Evolutionary conservation across 1,140 invertebrate genomes (phyloP).

Genomic region (Colletes latitarsis): DNA sequence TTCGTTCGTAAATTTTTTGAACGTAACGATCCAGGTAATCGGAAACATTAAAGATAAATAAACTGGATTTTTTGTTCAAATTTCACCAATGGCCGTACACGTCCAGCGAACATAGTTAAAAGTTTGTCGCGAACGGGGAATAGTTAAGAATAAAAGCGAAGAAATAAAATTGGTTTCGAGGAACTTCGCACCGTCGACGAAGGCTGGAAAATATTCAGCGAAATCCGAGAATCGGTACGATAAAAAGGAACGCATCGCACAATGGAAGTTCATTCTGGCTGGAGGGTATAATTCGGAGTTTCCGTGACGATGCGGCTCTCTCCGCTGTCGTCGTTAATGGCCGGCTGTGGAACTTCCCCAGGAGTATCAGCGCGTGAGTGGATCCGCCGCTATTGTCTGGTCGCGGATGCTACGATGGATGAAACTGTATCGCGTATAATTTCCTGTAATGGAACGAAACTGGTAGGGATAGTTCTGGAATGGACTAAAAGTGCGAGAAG

Average conservation of each 20-base stretch:
- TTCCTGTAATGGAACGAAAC: conserved; percentile 17
- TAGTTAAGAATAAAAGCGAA: too few relatives aligned
- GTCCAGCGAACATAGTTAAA: too few relatives aligned
- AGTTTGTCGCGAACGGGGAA: too few relatives aligned
- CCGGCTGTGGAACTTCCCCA: background rate
- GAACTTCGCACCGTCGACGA: background rate
- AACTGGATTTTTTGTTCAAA: too few relatives aligned
- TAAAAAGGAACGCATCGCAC: conserved; percentile 21
- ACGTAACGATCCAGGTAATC: too few relatives aligned
- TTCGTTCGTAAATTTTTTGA: too few relatives aligned
- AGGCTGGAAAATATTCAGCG: background rate
- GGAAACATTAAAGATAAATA: too few relatives aligned
- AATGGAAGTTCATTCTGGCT: conserved; percentile 31
- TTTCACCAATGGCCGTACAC: too few relatives aligned
- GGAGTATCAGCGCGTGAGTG: conserved; percentile 9
- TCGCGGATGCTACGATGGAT: background rate
- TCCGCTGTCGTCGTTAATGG: conserved; percentile 30
- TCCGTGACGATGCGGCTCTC: conserved; percentile 16
- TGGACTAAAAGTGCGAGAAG: conserved; percentile 19
- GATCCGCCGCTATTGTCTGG: conserved; percentile 58
- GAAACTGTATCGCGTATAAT: conserved; percentile 31
- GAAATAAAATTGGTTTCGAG: too few relatives aligned
- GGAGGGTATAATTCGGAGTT: conserved; percentile 37
- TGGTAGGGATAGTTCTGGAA: background rate
- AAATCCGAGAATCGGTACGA: background rate